Evolutionary conservation across 23 tunicate genomes (phyloP).

Genomic region (Trididemnum clinides): DNA sequence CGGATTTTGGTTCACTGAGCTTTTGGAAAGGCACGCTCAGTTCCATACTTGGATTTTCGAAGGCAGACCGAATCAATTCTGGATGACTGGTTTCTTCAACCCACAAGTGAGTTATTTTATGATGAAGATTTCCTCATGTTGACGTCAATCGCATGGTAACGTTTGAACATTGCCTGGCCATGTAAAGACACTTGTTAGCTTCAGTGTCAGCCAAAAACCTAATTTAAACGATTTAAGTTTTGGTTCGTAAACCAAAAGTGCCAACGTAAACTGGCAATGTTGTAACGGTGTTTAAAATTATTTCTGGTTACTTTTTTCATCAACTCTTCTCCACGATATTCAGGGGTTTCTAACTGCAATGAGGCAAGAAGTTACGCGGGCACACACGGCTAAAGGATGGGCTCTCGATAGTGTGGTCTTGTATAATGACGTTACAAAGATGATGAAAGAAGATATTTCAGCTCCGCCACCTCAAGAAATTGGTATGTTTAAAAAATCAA

Average conservation of each 20-base stretch:
- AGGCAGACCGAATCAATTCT: constrained; percentile 97
- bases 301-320: too few relatives aligned
- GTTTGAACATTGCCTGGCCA: too few relatives aligned
- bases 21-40: constrained; percentile 93
- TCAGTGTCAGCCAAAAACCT: too few relatives aligned
- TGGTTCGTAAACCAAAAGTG: too few relatives aligned
- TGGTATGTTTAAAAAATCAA: too few relatives aligned
- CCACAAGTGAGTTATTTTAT: constrained; percentile 90
- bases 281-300: too few relatives aligned
- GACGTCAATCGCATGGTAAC: too few relatives aligned
- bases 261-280: too few relatives aligned
- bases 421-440: constrained; percentile 96
- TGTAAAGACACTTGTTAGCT: too few relatives aligned
- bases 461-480: constrained; percentile 96
- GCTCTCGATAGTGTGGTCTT: constrained; percentile 95
- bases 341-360: constrained; percentile 99
- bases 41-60: constrained; percentile 92
- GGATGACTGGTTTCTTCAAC: constrained; percentile 99
- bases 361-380: constrained; percentile 99
- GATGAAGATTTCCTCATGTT: too few relatives aligned
- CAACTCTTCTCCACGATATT: too few relatives aligned
- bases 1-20: constrained; percentile 99
- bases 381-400: constrained; percentile 99
- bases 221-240: too few relatives aligned
- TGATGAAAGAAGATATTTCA: constrained; percentile 96